Evolutionary conservation across 2,113 vertebrate genomes (phyloP).

Genomic region (Oenanthe oenanthe): DNA sequence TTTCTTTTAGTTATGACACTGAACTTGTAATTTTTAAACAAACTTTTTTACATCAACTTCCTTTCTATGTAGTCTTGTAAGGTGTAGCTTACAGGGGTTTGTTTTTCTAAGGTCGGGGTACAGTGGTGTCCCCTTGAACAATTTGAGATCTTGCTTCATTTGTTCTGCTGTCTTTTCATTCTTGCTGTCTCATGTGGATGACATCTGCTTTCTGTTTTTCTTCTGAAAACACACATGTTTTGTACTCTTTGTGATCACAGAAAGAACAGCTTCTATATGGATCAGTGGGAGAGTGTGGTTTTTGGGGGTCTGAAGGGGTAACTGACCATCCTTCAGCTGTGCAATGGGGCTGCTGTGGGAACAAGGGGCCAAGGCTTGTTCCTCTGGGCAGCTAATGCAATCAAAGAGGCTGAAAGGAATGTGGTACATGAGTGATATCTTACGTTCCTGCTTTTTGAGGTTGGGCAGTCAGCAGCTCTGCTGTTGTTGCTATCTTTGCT

Average conservation of each 20-base stretch:
- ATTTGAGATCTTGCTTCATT: background rate
- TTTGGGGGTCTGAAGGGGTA: background rate
- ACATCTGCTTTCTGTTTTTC: slow-evolving; percentile 21
- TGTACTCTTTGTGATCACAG: background rate
- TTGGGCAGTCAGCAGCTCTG: background rate
- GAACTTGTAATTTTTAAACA: background rate
- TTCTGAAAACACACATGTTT: background rate
- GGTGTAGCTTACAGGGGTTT: background rate
- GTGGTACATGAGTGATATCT: background rate
- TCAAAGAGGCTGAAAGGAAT: background rate
- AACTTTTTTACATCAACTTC: background rate
- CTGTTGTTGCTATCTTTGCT: rapidly evolving
- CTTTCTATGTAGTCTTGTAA: background rate
- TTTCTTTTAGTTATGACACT: background rate
- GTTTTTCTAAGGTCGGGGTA: background rate
- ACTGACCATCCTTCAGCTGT: background rate
- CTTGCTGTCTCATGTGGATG: background rate
- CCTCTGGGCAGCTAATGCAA: background rate
- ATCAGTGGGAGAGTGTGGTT: background rate
- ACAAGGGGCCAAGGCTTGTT: background rate
- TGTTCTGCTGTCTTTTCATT: background rate
- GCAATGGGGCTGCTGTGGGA: background rate
- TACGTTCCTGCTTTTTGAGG: background rate
- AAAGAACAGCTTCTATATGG: background rate
- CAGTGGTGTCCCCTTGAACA: background rate